Percentiles rank a stretch among this genome's conserved stretches.
phyloP scores from a whole-genome alignment of 2,797 vertebrate genomes.

The Myripristis jacobus region DNA sequence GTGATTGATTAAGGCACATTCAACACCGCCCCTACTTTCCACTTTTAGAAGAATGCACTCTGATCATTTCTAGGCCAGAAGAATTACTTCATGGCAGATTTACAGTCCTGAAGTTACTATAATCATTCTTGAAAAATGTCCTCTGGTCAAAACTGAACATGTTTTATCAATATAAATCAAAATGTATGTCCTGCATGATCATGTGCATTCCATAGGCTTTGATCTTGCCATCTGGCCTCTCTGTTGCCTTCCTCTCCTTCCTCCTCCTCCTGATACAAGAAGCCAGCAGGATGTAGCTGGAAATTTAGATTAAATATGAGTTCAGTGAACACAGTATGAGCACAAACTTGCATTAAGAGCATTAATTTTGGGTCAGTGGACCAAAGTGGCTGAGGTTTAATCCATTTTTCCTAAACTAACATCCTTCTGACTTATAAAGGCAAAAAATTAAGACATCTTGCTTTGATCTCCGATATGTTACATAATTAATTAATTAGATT shows the following conservation, averaged over 20 bases:
- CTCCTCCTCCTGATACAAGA: too few species aligned
- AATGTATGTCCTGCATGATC: slow-evolving; percentile 33
- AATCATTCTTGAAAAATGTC: slow-evolving; percentile 58
- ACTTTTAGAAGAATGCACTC: slow-evolving; percentile 38
- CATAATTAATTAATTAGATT: too few species aligned
- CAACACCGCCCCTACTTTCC: slow-evolving; percentile 26
- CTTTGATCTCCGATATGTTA: too few species aligned
- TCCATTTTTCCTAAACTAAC: too few species aligned
- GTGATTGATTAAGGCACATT: slow-evolving; percentile 24
- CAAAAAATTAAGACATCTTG: too few species aligned
- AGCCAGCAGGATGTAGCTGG: neutral
- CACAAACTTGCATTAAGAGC: too few species aligned
- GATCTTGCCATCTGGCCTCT: neutral
- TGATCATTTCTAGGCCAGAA: slow-evolving; percentile 36
- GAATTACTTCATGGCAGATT: slow-evolving; percentile 55
- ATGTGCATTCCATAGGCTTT: slow-evolving; percentile 23
- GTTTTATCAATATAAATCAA: slow-evolving; percentile 40
- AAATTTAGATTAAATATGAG: neutral
- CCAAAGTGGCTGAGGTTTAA: too few species aligned
- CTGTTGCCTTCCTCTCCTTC: neutral
- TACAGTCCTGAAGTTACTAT: slow-evolving; percentile 45
- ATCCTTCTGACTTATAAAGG: too few species aligned
- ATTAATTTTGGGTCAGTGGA: too few species aligned
- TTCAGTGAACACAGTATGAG: too few species aligned
- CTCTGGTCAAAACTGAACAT: slow-evolving; percentile 25